Base-by-base conservation (phyloP, 2,888 invertebrate species). In the Cryptus viduatorius region DNA sequence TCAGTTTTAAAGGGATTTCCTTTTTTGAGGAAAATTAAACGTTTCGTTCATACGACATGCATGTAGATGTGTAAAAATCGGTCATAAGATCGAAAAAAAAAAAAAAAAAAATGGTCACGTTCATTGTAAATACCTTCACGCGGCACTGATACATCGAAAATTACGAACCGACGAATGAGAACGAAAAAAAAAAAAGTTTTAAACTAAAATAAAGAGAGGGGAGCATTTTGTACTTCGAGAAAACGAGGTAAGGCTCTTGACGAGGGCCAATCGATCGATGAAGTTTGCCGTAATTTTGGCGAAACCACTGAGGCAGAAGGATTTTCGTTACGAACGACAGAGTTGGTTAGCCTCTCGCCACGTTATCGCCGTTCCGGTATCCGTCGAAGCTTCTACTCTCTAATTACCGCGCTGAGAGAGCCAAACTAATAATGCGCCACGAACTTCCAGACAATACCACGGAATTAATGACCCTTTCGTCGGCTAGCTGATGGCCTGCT, bases 391-490 rank as follows among this genome's bases (percentile, higher is more conserved):
- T 46, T 77, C 67, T 24, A 68, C 77, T 80, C 81, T 84, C 68
- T 84, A 84, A 84, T 81, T 80, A 84, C 78, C 80, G 53, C n/a
- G 42, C 72, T 61, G 59, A 72, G 67, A 77, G 50, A 72, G 44
- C 77, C 68, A 78, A 84, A 81, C 81, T 84, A 84, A 84, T 84
- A 84, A 84, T 84, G 73, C 69, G 42, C 67, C 46, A 31, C 71
- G 86, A 88, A 89, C 89, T 89, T 86, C 86, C 87, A 86, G 87
- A 88, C 88, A 89, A 89, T 89, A 87, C 86, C 83, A 73, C 73
- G 69, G 50, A 78, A 84, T 80, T 84, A 81, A 84, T 79, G 80
- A 84, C 59, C 78, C 69, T 44, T 31, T 29, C 24, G 31, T 29
- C 44, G 50, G 64, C 76, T 64, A 61, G 53, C 61, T 64, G 69